Evolutionary conservation across 1,140 invertebrate species (phyloP).

Genomic region (Drosophila asahinai): DNA sequence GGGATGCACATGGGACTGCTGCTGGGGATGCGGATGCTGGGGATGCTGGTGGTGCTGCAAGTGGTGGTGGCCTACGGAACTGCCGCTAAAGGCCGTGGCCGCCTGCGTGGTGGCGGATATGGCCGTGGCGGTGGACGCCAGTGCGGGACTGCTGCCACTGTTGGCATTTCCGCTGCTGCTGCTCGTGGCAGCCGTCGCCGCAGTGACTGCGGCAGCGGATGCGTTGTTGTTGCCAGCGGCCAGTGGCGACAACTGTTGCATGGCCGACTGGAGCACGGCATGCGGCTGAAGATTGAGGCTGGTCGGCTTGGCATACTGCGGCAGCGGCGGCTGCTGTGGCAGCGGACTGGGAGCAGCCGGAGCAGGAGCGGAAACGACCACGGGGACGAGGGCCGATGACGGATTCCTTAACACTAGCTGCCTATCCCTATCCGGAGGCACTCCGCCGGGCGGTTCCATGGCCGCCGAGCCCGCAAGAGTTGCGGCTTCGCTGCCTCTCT

Average conservation of each 20-base stretch:
- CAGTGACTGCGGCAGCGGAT: background rate
- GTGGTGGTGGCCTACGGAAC: conserved; percentile 61
- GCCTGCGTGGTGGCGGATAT: conserved; percentile 75
- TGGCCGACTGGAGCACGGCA: conserved; percentile 15
- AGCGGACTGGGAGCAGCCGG: conserved; percentile 5
- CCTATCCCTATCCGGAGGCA: conserved; percentile 68
- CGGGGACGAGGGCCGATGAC: conserved; percentile 35
- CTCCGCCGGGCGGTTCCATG: conserved; percentile 78
- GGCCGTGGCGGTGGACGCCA: conserved; percentile 67
- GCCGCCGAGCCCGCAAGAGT: conserved; percentile 28
- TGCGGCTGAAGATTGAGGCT: conserved; percentile 46
- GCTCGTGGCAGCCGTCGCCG: conserved; percentile 20
- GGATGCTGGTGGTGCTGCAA: conserved; percentile 50
- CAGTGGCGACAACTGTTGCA: conserved; percentile 42
- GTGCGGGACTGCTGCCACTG: conserved; percentile 50
- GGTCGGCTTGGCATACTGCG: conserved; percentile 44
- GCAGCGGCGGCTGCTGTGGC: background rate
- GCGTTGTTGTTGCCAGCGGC: conserved; percentile 38
- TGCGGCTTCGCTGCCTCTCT: conserved; percentile 21
- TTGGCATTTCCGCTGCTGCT: conserved; percentile 39
- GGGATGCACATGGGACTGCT: conserved; percentile 9
- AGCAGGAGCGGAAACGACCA: conserved; percentile 22
- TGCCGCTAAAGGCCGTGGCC: conserved; percentile 75
- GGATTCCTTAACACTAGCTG: conserved; percentile 57
- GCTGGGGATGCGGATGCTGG: conserved; percentile 26